Conservation (phyloP, 2,888 invertebrate species). For the Oscheius sp. region DNA sequence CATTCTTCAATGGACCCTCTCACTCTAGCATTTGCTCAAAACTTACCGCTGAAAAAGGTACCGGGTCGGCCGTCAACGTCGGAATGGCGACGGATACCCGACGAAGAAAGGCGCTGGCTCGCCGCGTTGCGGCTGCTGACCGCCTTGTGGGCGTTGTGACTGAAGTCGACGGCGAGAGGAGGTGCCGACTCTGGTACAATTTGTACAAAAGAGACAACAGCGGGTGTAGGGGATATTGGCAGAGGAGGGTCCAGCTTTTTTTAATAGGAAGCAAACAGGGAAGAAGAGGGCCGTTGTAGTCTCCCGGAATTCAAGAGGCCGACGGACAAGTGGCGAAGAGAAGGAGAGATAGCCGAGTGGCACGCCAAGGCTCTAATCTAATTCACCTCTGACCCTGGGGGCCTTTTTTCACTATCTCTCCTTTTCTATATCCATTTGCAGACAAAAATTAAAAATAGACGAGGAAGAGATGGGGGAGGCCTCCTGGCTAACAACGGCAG, state of each 20-base stretch:
- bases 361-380: too few species aligned
- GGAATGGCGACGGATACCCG: constrained; percentile 71
- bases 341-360: background rate
- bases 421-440: too few species aligned
- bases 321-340: background rate
- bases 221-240: background rate
- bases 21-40: background rate
- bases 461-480: background rate
- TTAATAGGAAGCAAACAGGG: background rate
- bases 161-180: constrained; percentile 39
- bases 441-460: background rate
- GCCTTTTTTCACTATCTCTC: too few species aligned
- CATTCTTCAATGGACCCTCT: background rate
- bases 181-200: constrained; percentile 33
- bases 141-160: constrained; percentile 41
- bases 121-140: constrained; percentile 42
- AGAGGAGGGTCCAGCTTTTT: background rate
- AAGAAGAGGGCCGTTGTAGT: background rate
- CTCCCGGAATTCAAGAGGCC: constrained; percentile 13
- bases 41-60: constrained; percentile 63
- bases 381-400: too few species aligned
- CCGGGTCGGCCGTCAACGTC: constrained; percentile 66
- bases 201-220: background rate
- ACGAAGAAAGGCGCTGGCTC: constrained; percentile 67
- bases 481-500: background rate